A percentile compares a stretch with the other conserved stretches of the same genome.
These are phyloP conservation scores for Lepidocolaptes lacrymiger DNA, from an alignment of 2,797 vertebrate species.

Conservation along the genomic window DNA sequence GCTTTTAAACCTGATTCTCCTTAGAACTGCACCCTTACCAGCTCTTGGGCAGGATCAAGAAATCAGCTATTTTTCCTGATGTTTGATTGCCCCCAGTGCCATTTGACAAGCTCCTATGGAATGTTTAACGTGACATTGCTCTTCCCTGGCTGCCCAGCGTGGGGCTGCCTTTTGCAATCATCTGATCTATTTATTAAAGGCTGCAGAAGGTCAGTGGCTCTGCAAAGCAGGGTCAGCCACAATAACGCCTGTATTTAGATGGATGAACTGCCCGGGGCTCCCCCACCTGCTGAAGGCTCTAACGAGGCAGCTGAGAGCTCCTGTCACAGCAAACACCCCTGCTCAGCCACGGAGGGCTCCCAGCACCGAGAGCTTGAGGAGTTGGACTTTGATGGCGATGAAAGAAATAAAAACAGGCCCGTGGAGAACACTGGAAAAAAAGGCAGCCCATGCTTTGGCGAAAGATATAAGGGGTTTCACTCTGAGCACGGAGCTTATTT, in stretches of 20 bases:
- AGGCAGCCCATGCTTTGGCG: fast-evolving
- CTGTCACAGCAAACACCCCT: conserved; percentile 9
- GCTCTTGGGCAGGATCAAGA: conserved; percentile 37
- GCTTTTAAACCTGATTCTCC: conserved; percentile 27
- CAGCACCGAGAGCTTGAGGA: neutral
- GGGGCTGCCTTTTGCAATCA: conserved; percentile 4
- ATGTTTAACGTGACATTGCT: conserved; percentile 43
- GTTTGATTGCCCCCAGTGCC: conserved; percentile 37
- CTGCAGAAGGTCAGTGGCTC: neutral
- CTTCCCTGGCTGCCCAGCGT: conserved; percentile 56
- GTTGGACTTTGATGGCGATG: neutral
- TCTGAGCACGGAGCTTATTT: neutral
- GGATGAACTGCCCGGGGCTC: conserved; percentile 7
- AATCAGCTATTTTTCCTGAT: conserved; percentile 41
- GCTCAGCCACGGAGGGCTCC: neutral
- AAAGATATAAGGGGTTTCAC: neutral
- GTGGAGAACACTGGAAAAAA: neutral
- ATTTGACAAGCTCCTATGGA: conserved; percentile 50
- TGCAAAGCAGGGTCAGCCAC: conserved; percentile 40
- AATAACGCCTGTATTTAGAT: conserved; percentile 28
- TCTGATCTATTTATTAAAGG: conserved; percentile 25
- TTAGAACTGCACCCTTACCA: neutral
- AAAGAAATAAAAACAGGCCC: conserved; percentile 58
- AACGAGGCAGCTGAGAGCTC: conserved; percentile 26
- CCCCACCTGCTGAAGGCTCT: conserved; percentile 65